These are phyloP conservation scores for Glandiceps talaboti DNA, from an alignment of 53 echinoderm and acorn worm genomes.

Conservation along the genomic window DNA sequence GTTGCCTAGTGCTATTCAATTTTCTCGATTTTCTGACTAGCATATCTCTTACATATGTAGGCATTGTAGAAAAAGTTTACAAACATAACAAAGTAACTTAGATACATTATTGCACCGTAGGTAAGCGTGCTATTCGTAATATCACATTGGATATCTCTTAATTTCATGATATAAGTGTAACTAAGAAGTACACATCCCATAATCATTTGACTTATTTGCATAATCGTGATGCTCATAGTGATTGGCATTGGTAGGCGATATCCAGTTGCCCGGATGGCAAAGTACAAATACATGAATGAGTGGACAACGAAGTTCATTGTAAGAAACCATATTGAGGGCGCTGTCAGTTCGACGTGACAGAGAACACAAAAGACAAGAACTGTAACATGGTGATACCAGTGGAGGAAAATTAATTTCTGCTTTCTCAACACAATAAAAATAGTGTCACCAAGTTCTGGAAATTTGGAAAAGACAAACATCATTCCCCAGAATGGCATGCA, in stretches of 20 bases:
- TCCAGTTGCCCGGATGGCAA: constrained; percentile 17
- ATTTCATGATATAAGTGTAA: constrained; percentile 32
- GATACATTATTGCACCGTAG: constrained; percentile 45
- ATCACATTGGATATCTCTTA: constrained; percentile 32
- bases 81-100: constrained; percentile 75
- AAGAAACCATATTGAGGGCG: constrained; percentile 18
- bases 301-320: too few species aligned
- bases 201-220: constrained; percentile 35
- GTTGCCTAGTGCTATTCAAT: too few species aligned
- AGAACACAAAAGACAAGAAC: constrained; percentile 58
- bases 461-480: constrained; percentile 64
- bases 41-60: too few species aligned
- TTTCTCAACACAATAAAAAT: constrained; percentile 76
- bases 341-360: constrained; percentile 18
- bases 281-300: too few species aligned
- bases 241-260: constrained; percentile 20
- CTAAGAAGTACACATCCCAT: constrained; percentile 24
- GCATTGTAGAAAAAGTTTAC: constrained; percentile 62
- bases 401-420: constrained; percentile 76
- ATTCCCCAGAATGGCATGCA: constrained; percentile 59
- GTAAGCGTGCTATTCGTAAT: too few species aligned
- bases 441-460: constrained; percentile 85
- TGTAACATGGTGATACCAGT: constrained; percentile 88
- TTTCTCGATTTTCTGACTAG: too few species aligned
- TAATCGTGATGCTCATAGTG: constrained; percentile 18